A percentile compares a stretch with the other conserved stretches of the same genome.
phyloP scores from a whole-genome alignment of 2,797 vertebrate species.

The Amblyopsis hoosieri region DNA sequence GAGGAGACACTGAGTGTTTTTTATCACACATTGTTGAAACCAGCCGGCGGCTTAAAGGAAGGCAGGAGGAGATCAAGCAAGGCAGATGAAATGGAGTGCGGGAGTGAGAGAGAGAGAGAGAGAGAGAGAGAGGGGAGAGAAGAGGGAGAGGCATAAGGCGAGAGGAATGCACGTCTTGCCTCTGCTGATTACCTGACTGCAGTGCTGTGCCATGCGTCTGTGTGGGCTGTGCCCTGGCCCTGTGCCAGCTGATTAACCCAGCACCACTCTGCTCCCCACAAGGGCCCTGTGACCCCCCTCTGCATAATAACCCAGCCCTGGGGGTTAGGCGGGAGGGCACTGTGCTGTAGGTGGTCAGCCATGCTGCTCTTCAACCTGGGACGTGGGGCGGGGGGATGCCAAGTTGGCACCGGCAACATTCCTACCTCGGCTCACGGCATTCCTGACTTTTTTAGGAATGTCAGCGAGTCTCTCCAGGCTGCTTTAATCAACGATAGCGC shows the following conservation, averaged over 20 bases:
- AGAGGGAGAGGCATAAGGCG: constrained; percentile 43
- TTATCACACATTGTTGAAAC: background rate
- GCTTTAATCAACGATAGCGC: constrained; percentile 11
- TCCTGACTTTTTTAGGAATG: constrained; percentile 61
- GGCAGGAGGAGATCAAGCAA: background rate
- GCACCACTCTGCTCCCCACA: constrained; percentile 70
- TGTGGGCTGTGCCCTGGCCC: constrained; percentile 88
- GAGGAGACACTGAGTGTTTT: background rate
- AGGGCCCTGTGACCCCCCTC: constrained; percentile 72
- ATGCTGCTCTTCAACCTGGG: constrained; percentile 47
- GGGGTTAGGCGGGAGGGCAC: constrained; percentile 43
- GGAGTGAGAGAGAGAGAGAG: background rate
- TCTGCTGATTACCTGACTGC: constrained; percentile 87
- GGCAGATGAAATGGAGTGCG: constrained; percentile 20
- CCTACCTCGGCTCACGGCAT: constrained; percentile 71
- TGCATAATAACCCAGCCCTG: constrained; percentile 66
- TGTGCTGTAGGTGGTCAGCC: constrained; percentile 29
- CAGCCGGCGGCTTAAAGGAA: background rate
- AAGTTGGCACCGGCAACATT: constrained; percentile 72
- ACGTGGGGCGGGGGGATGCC: constrained; percentile 56
- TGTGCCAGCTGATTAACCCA: constrained; percentile 88
- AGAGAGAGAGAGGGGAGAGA: constrained; percentile 18
- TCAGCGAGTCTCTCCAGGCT: constrained; percentile 28
- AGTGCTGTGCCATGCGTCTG: constrained; percentile 86
- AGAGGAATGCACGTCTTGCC: constrained; percentile 79